Evolutionary conservation across 2,888 invertebrate species (phyloP).

Genomic region (Caenorhabditis uteleia): DNA sequence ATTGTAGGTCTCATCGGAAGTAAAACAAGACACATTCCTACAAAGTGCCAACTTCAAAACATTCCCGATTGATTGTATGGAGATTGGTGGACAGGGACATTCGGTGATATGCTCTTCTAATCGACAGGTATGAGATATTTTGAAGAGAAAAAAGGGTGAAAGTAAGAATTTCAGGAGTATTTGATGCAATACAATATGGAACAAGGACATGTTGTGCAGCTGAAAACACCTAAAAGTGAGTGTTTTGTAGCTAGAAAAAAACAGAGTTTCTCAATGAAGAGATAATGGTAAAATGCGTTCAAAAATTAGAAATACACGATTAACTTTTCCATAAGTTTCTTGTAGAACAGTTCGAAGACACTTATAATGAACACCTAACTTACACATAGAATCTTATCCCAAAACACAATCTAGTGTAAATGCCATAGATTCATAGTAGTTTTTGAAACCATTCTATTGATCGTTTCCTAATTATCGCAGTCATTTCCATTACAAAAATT

Average conservation of each 20-base stretch:
- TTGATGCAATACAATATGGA: conserved; percentile 49
- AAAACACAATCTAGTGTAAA: too few species aligned
- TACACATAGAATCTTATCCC: too few species aligned
- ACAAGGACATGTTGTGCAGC: conserved; percentile 27
- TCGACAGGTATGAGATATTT: conserved; percentile 5
- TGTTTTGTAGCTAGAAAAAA: conserved; percentile 1
- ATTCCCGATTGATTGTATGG: conserved; percentile 46
- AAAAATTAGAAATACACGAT: too few species aligned
- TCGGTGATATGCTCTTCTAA: conserved; percentile 40
- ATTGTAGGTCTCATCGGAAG: conserved; percentile 28
- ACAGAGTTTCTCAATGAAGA: not conserved
- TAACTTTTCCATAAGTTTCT: too few species aligned
- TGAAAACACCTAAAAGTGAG: conserved; percentile 29
- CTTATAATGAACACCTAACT: too few species aligned
- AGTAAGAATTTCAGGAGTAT: conserved; percentile 36
- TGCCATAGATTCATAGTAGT: too few species aligned
- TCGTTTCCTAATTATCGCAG: too few species aligned
- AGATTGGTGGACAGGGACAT: conserved; percentile 32
- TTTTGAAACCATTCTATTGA: too few species aligned
- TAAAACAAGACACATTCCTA: conserved; percentile 41
- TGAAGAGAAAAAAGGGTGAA: not conserved
- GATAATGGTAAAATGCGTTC: too few species aligned
- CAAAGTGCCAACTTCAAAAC: conserved; percentile 34
- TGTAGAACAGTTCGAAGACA: too few species aligned
- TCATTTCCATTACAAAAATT: too few species aligned